Conservation (phyloP, 2,113 vertebrate genomes). For the Ictidomys tridecemlineatus region DNA sequence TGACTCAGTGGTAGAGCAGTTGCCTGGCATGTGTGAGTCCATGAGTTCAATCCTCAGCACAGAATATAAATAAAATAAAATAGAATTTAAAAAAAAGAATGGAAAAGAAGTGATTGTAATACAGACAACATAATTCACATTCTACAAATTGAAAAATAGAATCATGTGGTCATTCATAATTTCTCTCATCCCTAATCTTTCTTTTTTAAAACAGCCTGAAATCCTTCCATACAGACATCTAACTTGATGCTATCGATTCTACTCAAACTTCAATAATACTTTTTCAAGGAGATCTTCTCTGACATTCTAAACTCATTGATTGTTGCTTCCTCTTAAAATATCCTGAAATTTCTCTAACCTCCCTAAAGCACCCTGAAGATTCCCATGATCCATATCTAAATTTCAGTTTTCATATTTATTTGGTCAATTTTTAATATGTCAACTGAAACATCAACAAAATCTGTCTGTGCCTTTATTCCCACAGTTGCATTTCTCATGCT, state of each 20-base stretch:
- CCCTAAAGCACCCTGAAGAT: background rate
- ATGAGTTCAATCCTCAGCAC: too few relatives aligned
- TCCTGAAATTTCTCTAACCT: background rate
- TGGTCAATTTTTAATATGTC: background rate
- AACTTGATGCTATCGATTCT: background rate
- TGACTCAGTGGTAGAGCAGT: too few relatives aligned
- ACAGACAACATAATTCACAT: background rate
- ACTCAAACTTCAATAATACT: background rate
- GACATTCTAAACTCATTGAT: background rate
- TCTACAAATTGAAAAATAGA: background rate
- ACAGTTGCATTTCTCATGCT: background rate
- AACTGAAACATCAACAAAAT: background rate
- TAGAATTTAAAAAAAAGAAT: too few relatives aligned
- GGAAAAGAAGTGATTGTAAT: background rate
- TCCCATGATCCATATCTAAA: background rate
- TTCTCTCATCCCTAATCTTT: background rate
- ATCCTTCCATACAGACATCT: background rate
- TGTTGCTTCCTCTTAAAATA: background rate
- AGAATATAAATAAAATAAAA: too few relatives aligned
- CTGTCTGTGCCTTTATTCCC: background rate
- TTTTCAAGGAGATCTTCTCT: background rate
- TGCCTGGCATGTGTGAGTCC: too few relatives aligned
- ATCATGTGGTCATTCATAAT: background rate
- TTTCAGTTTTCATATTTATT: conserved; percentile 1
- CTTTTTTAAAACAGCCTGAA: background rate